phyloP scores from a whole-genome alignment of 2,797 vertebrate species.

The Tamandua tetradactyla region DNA sequence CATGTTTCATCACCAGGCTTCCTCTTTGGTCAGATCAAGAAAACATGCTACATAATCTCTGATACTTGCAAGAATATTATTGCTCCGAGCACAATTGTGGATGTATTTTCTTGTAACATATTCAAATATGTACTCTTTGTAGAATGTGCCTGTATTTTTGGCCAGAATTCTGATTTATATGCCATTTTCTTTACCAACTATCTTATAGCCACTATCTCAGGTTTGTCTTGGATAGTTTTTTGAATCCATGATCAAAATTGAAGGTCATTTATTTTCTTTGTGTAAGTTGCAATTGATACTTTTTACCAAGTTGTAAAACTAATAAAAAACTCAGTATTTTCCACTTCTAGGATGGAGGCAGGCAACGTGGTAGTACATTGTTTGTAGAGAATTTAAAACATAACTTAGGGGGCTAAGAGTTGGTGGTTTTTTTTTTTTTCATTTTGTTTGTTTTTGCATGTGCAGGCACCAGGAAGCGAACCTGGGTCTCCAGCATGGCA shows the following conservation, averaged over 20 bases:
- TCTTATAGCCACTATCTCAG: neutral
- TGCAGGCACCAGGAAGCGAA: too few species aligned
- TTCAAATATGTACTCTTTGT: neutral
- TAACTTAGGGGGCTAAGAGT: neutral
- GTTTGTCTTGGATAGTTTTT: neutral
- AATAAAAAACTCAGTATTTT: slow-evolving; percentile 2
- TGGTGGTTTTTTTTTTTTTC: too few species aligned
- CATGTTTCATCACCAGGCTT: slow-evolving; percentile 4
- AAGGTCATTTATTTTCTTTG: slow-evolving; percentile 2
- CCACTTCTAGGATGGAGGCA: neutral
- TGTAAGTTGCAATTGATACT: neutral
- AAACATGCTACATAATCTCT: slow-evolving; percentile 17
- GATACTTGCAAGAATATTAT: neutral
- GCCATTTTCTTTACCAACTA: neutral
- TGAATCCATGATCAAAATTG: neutral
- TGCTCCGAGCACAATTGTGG: neutral
- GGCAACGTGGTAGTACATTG: neutral
- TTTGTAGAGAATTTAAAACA: slow-evolving; percentile 31
- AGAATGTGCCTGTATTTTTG: neutral
- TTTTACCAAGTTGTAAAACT: slow-evolving; percentile 1
- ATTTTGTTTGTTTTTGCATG: too few species aligned
- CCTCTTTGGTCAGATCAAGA: slow-evolving; percentile 16
- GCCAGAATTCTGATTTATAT: neutral
- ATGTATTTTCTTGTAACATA: neutral
- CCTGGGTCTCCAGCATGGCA: too few species aligned